Percentiles rank a stretch among this genome's conserved stretches.
phyloP scores from a whole-genome alignment of 2,113 vertebrate genomes.

The Phalacrocorax carbo region DNA sequence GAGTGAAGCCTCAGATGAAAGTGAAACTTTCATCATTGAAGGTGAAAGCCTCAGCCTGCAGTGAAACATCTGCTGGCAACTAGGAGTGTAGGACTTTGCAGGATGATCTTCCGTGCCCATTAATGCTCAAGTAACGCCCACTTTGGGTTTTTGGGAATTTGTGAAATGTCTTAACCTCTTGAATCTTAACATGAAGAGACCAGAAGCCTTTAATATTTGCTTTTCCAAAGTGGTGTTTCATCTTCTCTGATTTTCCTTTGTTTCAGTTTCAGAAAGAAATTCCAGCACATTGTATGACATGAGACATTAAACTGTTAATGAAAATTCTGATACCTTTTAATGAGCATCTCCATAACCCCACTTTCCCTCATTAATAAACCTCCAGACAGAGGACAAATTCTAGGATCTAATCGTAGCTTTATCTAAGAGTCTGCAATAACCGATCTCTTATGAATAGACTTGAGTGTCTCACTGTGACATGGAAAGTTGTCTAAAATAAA shows the following conservation, averaged over 20 bases:
- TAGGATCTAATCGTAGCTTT: neutral
- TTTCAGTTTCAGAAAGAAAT: neutral
- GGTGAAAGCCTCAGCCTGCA: too few species aligned
- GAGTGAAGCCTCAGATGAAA: neutral
- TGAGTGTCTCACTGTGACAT: neutral
- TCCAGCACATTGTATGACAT: neutral
- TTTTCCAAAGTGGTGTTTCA: neutral
- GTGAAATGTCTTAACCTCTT: neutral
- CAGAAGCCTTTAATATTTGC: neutral
- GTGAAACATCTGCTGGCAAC: neutral
- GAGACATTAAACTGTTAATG: neutral
- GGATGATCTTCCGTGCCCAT: neutral
- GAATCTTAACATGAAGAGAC: neutral
- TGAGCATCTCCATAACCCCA: neutral
- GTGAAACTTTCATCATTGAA: too few species aligned
- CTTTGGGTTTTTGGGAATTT: neutral
- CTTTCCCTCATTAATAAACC: neutral
- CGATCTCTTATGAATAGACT: neutral
- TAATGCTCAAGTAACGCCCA: neutral
- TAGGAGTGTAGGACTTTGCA: neutral
- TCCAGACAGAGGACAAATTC: neutral
- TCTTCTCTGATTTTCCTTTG: neutral
- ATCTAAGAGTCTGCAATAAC: neutral
- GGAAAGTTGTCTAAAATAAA: neutral
- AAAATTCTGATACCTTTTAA: conserved; percentile 14